Base-by-base conservation (phyloP, 2,888 invertebrate genomes). In the Caenorhabditis plicata region DNA sequence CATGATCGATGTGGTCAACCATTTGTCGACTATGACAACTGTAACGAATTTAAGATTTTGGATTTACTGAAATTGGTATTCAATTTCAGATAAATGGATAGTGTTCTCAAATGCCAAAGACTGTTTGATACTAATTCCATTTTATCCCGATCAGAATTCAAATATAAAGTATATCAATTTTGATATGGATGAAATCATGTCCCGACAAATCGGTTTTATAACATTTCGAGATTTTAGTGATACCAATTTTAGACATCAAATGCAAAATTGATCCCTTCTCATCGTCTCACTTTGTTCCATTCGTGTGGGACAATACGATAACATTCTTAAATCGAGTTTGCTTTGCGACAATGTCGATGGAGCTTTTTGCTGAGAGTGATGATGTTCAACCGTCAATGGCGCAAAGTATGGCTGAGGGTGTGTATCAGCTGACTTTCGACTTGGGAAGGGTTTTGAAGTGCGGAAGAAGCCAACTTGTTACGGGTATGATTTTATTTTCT, bases 1-100 rank as follows among this genome's bases (percentile, higher is more conserved):
- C 50, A 60, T 23, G 51, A 60, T 42, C 54, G 60, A 0, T 38
- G 44, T 29, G 60, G 60, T n/a, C 54, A 60, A 38, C 53, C 60
- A 13, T 60, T 60, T 29, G 20, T 49, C 17, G 60, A 53, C 23
- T 39, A 42, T 13, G 42, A 60, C 15, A 52, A 46, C 4, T 17
- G 41, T 41, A 41, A 25, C 7, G 8, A n/a, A n/a, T 9, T 36
- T 9, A 15, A 19, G 36, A 36, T 9, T 36, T 5, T n/a, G 9
- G 19, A 36, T 8, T 36, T 9, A n/a, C 7, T 7, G 13, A 19
- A 5, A 36, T 9, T 19, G 36, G 9, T 17, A 11, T 36, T n/a
- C n/a, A n/a, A n/a, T n/a, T 36, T 36, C 36, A 13, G 26, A 60
- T 11, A 8, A 29, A n/a, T 60, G 54, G 53, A 23, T 60, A 9